Evolutionary conservation across 2,797 vertebrate genomes (phyloP), one percentile per base, ranked within the genome.

Genomic region (Gallinago solitaria): DNA sequence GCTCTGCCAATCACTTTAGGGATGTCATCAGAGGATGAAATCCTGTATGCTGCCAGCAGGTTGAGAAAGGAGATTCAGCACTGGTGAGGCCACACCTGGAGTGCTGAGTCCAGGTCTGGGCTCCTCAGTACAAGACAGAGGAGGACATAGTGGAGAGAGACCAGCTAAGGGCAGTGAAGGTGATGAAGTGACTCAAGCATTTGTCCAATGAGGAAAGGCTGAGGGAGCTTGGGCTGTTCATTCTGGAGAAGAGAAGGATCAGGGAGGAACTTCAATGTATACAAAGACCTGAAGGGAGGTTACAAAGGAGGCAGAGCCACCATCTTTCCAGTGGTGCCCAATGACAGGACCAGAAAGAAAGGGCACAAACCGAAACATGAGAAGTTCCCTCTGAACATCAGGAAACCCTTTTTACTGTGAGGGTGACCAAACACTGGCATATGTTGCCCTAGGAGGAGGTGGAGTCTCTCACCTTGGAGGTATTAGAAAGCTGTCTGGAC

Each of bases 101-200:
- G 15, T 73, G 3, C 7, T 60, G 12, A 60, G 27, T 65, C 23
- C 6, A 12, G 30, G 35, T 90, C 45, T 86, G 16, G 39, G 28
- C 24, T 85, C 16, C 41, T 15, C 39, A 48, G 17, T 56, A 41
- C 20, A 47, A 28, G 27, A 82, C 9, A 61, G 9, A 23, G 2
- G 4, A 12, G 8, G 43, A 7, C 9, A 3, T 37, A 24, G 7
- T 67, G 37, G 35, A 64, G 30, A 73, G 12, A 64, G 2, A 24
- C 1, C 2, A 68, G 23, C 7, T 24, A 64, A 80, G 27, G n/a
- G 45, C 0, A 0, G 9, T 0, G 1, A 43, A 68, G 12, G 12
- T 51, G 13, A 12, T 47, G 60, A 71, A 35, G 25, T 9, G 9
- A 28, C 45, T 76, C 39, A 24, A 73, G 30, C 2, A 1, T 68